Evolutionary conservation across 2,888 invertebrate genomes (phyloP), one percentile per base, ranked within the genome.

Genomic region (Trichopoda pennipes): DNA sequence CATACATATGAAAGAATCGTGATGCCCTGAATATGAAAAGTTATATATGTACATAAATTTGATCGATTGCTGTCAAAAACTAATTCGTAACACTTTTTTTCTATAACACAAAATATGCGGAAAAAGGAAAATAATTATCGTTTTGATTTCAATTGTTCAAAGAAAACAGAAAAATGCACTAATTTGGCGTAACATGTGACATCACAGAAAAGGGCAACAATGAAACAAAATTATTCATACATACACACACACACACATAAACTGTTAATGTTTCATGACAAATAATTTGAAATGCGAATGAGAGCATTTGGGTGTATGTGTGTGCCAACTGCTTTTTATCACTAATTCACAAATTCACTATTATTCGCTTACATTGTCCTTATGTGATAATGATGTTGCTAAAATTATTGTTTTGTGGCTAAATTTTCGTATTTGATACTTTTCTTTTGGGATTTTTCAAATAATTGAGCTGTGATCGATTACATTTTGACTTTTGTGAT

Each of bases 391-490:
- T 79, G 82, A 79, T 79, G 64, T 66, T 75, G 73, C 47, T 38
- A 55, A 58, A 74, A 60, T 72, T 19, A 60, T 63, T 63, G 38
- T 55, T 72, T 56, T 75, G 42, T 58, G 32, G 44, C 6, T 23
- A 32, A 51, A 28, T 55, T 44, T 17, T 23, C n/a, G 19, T 56
- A 10, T 8, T 38, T 28, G 28, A 7, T 28, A 28, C 12, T 60
- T 19, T 38, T 63, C 35, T 53, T 44, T 19, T 49, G 53, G 8
- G 8, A 47, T 38, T 58, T 38, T 32, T 66, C 28, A 14, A 69
- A 35, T 79, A 84, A 89, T 89, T 89, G 88, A 88, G 88, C 86
- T 88, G 88, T 89, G 89, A 89, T 89, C 89, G 89, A 89, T 89
- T 88, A 86, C 89, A 89, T 89, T 89, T 86, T 89, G 89, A 89